These are phyloP conservation scores for Limnodromus scolopaceus DNA, from an alignment of 2,797 vertebrate species.

Conservation along the genomic window DNA sequence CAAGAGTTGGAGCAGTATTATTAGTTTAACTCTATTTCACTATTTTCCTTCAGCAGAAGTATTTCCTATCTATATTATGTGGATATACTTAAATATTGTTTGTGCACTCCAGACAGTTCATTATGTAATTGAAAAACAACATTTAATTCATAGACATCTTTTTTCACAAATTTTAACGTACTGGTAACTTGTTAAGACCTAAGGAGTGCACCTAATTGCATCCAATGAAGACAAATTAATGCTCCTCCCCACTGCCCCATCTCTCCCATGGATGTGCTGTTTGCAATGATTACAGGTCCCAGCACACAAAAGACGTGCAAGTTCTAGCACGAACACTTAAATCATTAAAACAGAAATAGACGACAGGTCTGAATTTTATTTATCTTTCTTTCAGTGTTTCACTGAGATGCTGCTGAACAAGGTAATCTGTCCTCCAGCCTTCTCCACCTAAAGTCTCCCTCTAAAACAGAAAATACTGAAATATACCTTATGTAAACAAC, in stretches of 20 bases:
- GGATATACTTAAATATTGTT: neutral
- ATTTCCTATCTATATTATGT: neutral
- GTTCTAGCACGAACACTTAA: constrained; percentile 17
- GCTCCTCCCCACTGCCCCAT: neutral
- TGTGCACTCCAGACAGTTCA: neutral
- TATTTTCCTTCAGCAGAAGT: neutral
- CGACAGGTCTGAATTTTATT: constrained; percentile 26
- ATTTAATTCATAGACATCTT: neutral
- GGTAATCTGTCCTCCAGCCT: neutral
- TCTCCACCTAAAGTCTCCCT: neutral
- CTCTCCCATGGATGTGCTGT: neutral
- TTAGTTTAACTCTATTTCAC: neutral
- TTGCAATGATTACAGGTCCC: constrained; percentile 31
- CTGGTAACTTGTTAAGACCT: neutral
- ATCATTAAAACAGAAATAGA: constrained; percentile 15
- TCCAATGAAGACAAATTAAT: neutral
- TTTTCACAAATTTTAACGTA: neutral
- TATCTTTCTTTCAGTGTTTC: neutral
- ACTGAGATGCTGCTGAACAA: neutral
- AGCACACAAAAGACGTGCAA: constrained; percentile 18
- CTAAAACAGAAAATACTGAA: neutral
- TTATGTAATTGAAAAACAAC: neutral
- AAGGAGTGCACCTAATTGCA: neutral
- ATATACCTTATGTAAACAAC: neutral
- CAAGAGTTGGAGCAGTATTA: neutral